Base-by-base conservation (phyloP, 2,888 invertebrate species). In the Drosophila algonquin region DNA sequence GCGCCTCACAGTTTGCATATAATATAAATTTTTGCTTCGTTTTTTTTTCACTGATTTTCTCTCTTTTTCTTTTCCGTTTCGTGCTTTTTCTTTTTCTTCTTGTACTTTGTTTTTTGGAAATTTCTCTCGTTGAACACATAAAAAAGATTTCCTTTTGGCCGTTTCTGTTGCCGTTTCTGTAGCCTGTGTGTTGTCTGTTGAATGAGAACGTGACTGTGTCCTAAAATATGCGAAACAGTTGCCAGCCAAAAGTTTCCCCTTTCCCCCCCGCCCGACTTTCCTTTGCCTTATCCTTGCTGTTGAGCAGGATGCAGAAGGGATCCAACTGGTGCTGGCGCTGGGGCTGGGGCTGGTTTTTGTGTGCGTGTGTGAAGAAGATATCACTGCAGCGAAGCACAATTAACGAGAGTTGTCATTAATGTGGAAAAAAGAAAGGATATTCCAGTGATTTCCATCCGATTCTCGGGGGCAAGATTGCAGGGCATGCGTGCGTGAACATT, bases 401-500 rank as follows among this genome's bases (percentile, higher is more conserved):
- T 87, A 82, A 81, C 79, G 84, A 81, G 84, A 81, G 67, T 75
- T 77, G 81, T 55, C 81, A 75, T 86, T 72, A 78, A 76, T 70
- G 69, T 73, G 67, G 72, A 69, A 76, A 8, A 51, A 57, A 65
- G 21, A 81, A 75, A 77, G 76, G 77, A 77, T 77, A 67, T 69
- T 69, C 47, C 44, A 35, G n/a, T 48, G 71, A 69, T 70, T 71
- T 70, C 32, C 8, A 18, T 35, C n/a, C 71, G 65, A 63, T 70
- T 75, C 85, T 79, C 62, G 72, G 62, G 86, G 89, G 85, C 75
- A 73, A 87, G 82, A 85, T 85, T 87, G 81, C 77, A 71, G 59
- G 81, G 81, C 86, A 88, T 76, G 89, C 86, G 86, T 88, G 89
- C 89, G 80, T 84, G 84, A 89, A 89, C 87, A 89, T 84, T 87